Conservation (phyloP, 2,888 invertebrate genomes). For the Tetranychus truncatus region DNA sequence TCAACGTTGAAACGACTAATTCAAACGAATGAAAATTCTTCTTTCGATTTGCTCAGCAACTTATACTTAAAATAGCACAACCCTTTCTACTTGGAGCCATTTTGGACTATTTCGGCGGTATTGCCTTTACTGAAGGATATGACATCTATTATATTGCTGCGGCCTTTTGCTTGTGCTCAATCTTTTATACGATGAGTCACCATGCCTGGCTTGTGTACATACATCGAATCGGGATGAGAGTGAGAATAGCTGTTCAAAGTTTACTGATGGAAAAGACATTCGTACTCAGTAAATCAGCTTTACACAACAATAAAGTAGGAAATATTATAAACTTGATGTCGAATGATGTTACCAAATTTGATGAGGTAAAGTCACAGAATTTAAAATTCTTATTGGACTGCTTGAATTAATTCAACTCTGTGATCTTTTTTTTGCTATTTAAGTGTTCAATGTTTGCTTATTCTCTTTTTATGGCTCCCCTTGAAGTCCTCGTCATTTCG, state of each 20-base stretch:
- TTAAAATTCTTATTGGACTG: neutral
- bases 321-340: slow-evolving; percentile 81
- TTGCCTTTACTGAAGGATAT: slow-evolving; percentile 49
- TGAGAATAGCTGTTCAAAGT: slow-evolving; percentile 59
- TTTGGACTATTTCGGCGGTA: slow-evolving; percentile 29
- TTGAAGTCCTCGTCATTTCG: slow-evolving; percentile 57
- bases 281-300: slow-evolving; percentile 48
- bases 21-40: neutral
- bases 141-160: neutral
- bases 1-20: neutral
- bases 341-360: slow-evolving; percentile 81
- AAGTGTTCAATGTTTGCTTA: neutral
- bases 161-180: slow-evolving; percentile 52
- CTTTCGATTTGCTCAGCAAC: slow-evolving; percentile 15
- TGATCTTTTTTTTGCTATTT: neutral
- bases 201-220: slow-evolving; percentile 76
- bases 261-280: slow-evolving; percentile 58
- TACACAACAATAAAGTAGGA: slow-evolving; percentile 68
- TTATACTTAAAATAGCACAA: neutral
- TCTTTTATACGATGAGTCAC: slow-evolving; percentile 55
- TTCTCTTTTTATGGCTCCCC: slow-evolving; percentile 38
- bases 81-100: slow-evolving; percentile 10
- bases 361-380: slow-evolving; percentile 36
- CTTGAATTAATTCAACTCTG: neutral
- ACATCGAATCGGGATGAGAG: slow-evolving; percentile 57